Percentiles rank a stretch among this genome's conserved stretches.
phyloP scores from a whole-genome alignment of 2,113 vertebrate species.

The Benitochromis conjunctus region DNA sequence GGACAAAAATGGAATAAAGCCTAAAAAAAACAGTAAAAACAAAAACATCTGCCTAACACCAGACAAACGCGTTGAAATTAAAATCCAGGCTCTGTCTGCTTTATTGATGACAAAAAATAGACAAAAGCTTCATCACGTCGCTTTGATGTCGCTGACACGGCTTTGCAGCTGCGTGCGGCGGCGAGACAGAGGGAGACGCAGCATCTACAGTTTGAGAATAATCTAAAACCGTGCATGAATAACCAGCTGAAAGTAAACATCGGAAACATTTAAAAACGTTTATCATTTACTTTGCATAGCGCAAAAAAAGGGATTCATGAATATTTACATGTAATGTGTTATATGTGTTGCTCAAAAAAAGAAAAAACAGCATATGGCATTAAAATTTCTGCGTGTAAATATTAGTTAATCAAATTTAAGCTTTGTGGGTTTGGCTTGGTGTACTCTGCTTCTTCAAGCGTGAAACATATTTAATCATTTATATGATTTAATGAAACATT shows the following conservation, averaged over 20 bases:
- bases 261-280: neutral
- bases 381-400: neutral
- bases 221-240: neutral
- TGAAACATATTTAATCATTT: neutral
- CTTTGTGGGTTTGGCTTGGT: neutral
- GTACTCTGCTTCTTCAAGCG: neutral
- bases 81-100: neutral
- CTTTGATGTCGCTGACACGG: conserved; percentile 16
- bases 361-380: neutral
- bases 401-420: neutral
- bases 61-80: neutral
- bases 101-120: neutral
- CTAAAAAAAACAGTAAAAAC: neutral
- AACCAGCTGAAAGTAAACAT: neutral
- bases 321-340: neutral
- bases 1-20: neutral
- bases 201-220: neutral
- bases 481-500: neutral
- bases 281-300: neutral
- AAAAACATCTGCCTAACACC: conserved; percentile 2
- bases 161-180: neutral
- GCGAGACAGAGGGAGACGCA: neutral
- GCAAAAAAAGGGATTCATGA: neutral
- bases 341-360: neutral
- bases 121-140: neutral